Conservation (phyloP, 2,797 vertebrate species). For the Squalus acanthias region DNA sequence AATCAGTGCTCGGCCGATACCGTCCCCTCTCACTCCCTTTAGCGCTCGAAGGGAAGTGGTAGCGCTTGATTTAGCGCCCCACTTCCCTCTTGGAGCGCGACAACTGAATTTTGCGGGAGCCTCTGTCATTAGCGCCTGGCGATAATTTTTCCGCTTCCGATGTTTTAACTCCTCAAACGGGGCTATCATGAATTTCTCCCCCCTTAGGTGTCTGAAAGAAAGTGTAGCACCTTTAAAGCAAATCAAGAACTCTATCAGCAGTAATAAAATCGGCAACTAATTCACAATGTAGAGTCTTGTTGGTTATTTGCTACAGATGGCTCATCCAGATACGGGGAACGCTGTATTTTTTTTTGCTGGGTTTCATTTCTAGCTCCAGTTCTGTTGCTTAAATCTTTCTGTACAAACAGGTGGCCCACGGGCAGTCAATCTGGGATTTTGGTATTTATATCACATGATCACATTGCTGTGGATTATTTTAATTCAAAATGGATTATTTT, state of each 20-base stretch:
- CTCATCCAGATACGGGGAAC: background rate
- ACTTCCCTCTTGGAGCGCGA: no score
- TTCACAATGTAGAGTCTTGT: background rate
- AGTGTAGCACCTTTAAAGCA: background rate
- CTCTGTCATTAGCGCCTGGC: no score
- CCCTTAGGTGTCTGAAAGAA: background rate
- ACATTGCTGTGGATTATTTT: background rate
- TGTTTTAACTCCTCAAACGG: no score
- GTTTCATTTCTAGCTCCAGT: background rate
- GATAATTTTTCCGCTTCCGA: no score
- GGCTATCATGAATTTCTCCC: no score
- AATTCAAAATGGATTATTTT: background rate
- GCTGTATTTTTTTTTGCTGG: background rate
- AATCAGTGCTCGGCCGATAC: no score
- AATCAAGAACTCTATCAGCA: background rate
- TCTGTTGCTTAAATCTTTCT: background rate
- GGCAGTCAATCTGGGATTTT: no score
- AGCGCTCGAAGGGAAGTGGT: no score
- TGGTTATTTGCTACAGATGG: background rate
- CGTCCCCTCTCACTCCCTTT: no score
- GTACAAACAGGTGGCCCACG: background rate
- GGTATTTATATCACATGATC: background rate
- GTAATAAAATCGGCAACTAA: background rate
- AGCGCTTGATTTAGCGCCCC: no score
- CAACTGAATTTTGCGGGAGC: no score